phyloP scores from a whole-genome alignment of 2,113 vertebrate species.

The Brienomyrus longianalis region DNA sequence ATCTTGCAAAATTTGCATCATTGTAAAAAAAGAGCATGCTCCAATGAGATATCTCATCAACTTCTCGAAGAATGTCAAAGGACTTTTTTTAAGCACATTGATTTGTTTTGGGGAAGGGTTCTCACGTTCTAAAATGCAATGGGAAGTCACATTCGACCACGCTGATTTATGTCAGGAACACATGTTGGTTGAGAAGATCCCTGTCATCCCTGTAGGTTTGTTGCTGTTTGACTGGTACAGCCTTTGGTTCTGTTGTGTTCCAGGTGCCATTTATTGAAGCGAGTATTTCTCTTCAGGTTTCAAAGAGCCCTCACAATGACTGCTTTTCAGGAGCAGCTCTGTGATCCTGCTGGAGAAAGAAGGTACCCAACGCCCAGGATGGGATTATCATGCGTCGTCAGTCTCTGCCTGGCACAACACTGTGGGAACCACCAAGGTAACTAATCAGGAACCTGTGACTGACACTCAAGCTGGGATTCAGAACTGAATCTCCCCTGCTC shows the following conservation, averaged over 20 bases:
- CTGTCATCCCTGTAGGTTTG: neutral
- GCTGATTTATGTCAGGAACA: neutral
- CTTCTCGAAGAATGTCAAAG: neutral
- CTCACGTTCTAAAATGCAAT: neutral
- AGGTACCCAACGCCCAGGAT: neutral
- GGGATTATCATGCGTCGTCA: neutral
- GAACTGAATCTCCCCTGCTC: neutral
- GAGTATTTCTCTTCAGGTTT: neutral
- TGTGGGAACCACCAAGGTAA: neutral
- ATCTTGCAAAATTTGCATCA: neutral
- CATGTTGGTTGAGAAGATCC: neutral
- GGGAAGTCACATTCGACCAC: neutral
- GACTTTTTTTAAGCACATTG: neutral
- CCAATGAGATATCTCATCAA: neutral
- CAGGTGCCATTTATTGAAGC: neutral
- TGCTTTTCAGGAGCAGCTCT: neutral
- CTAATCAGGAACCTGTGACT: neutral
- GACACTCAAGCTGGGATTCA: neutral
- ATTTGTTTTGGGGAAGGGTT: neutral
- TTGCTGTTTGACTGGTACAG: neutral
- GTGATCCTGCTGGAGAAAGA: neutral
- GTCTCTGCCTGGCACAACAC: neutral
- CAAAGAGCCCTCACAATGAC: neutral
- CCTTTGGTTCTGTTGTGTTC: neutral
- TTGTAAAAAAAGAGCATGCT: neutral